Conservation (phyloP, 2,797 vertebrate species). For the Etheostoma nigrum region DNA sequence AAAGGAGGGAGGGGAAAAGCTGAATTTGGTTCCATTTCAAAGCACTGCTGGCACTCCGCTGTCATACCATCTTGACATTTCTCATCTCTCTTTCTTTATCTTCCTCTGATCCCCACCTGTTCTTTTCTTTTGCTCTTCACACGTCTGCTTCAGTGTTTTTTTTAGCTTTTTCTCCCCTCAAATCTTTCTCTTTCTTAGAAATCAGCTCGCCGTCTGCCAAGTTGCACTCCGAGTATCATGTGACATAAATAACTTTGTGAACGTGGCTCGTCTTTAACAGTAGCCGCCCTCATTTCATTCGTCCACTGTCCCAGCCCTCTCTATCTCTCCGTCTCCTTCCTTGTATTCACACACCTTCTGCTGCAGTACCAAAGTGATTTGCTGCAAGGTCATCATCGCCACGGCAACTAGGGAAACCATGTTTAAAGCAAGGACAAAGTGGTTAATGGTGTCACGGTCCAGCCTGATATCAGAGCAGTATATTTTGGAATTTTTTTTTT, state of each 20-base stretch:
- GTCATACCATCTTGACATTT: conserved; percentile 55
- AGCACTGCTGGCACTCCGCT: conserved; percentile 33
- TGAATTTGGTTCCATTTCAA: conserved; percentile 36
- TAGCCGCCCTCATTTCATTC: conserved; percentile 69
- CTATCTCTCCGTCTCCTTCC: conserved; percentile 43
- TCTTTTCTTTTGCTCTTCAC: conserved; percentile 35
- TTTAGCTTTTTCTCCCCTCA: conserved; percentile 8
- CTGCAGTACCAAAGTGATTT: conserved; percentile 72
- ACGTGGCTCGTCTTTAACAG: conserved; percentile 71
- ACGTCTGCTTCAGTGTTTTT: conserved; percentile 13
- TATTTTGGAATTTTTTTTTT: neutral
- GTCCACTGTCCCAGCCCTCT: conserved; percentile 48
- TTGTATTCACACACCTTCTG: conserved; percentile 67
- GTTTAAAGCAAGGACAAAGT: conserved; percentile 64
- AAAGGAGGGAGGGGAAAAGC: conserved; percentile 7
- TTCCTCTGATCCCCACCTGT: conserved; percentile 49
- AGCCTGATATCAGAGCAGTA: conserved; percentile 9
- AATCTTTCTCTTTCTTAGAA: conserved; percentile 37
- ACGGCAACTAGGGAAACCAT: conserved; percentile 60
- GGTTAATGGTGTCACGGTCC: conserved; percentile 57
- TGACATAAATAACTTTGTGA: conserved; percentile 71
- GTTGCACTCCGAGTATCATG: conserved; percentile 51
- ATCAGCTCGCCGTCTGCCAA: conserved; percentile 52
- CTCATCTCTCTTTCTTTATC: conserved; percentile 61
- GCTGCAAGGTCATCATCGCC: conserved; percentile 77